A percentile compares a stretch with the other conserved stretches of the same genome.
Conservation (phyloP, 2,113 vertebrate genomes). For the Phocoena sinus region DNA sequence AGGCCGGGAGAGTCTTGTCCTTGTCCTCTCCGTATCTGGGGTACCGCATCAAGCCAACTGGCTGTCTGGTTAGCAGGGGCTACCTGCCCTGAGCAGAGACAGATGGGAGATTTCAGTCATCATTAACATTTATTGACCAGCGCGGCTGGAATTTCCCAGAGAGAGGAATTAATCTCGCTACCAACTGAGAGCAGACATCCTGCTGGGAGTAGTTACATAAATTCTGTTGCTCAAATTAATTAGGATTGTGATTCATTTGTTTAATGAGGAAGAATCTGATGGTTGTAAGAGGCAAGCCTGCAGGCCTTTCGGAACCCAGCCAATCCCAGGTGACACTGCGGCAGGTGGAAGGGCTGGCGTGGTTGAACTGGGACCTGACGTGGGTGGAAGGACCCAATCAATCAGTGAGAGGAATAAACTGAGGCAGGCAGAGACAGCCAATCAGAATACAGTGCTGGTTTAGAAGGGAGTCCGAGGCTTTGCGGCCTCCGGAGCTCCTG, state of each 20-base stretch:
- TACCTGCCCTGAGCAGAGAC: constrained; percentile 59
- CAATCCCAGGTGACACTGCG: not conserved
- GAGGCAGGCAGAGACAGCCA: not conserved
- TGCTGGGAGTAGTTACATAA: constrained; percentile 77
- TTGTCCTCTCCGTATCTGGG: not conserved
- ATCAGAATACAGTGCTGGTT: not conserved
- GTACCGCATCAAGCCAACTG: not conserved
- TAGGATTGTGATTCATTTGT: constrained; percentile 80
- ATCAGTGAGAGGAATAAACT: not conserved
- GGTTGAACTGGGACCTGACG: constrained; percentile 42
- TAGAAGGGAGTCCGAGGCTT: not conserved
- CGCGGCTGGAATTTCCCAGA: constrained; percentile 59
- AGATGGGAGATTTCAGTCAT: constrained; percentile 65
- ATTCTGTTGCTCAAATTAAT: constrained; percentile 82
- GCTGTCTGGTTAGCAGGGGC: constrained; percentile 3
- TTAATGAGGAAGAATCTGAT: constrained; percentile 77
- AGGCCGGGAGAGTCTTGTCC: not conserved
- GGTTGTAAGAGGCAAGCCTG: constrained; percentile 9
- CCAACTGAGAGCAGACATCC: constrained; percentile 73
- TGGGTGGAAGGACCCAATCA: not conserved
- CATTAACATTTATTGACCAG: constrained; percentile 76
- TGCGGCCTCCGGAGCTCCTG: accelerated
- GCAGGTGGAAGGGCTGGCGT: constrained; percentile 30
- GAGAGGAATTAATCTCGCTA: constrained; percentile 70
- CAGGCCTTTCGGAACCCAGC: not conserved